phyloP scores from a whole-genome alignment of 2,888 invertebrate genomes.

The Hypena proboscidalis region DNA sequence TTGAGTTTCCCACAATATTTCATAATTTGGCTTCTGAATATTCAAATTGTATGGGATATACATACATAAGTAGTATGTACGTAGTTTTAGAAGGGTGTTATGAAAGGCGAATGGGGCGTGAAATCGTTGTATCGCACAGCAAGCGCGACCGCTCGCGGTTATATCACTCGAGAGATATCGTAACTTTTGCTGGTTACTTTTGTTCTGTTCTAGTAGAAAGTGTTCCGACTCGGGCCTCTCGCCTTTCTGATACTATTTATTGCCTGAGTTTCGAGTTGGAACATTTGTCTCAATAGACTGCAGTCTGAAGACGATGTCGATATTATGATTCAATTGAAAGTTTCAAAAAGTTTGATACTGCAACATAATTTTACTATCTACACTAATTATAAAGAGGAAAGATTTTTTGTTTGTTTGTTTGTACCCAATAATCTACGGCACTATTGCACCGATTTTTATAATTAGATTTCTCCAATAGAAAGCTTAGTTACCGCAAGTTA shows the following conservation, averaged over 20 bases:
- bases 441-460: no score
- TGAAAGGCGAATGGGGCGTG: conserved; percentile 63
- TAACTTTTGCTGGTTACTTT: conserved; percentile 75
- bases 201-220: conserved; percentile 76
- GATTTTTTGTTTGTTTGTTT: no score
- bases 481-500: no score
- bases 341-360: no score
- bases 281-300: conserved; percentile 8
- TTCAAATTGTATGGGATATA: conserved; percentile 8
- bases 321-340: no score
- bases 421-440: no score
- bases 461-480: no score
- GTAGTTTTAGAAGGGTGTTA: conserved; percentile 57
- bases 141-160: conserved; percentile 56
- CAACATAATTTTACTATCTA: no score
- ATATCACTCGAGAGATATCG: conserved; percentile 77
- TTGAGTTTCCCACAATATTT: conserved; percentile 1
- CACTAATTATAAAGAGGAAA: no score
- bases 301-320: no score
- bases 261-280: conserved; percentile 41
- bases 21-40: neutral
- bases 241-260: conserved; percentile 74
- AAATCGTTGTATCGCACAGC: conserved; percentile 57
- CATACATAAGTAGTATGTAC: conserved; percentile 22
- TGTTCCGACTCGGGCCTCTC: conserved; percentile 67